These are phyloP conservation scores for Radopholus similis DNA, from an alignment of 1,140 invertebrate genomes.

Conservation along the genomic window DNA sequence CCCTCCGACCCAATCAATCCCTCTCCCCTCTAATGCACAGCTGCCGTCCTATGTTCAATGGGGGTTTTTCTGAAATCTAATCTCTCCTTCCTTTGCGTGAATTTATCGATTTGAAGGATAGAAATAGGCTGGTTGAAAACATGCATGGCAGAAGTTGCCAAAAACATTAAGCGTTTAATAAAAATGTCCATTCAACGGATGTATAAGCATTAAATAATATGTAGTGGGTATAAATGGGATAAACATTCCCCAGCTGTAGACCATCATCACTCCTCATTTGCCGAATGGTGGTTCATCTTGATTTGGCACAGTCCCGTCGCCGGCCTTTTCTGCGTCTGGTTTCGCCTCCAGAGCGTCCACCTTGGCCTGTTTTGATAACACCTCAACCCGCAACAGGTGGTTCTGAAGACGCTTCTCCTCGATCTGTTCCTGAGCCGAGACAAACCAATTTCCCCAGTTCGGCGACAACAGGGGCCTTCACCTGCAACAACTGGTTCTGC, in stretches of 20 bases:
- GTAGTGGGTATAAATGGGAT: no score
- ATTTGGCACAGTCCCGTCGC: no score
- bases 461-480: neutral
- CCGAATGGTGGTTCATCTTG: no score
- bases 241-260: no score
- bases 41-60: neutral
- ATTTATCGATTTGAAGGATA: neutral
- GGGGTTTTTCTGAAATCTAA: neutral
- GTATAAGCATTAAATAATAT: no score
- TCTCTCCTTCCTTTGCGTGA: neutral
- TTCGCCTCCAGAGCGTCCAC: no score
- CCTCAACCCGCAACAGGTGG: slow-evolving; percentile 5
- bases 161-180: no score
- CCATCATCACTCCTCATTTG: no score
- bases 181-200: no score
- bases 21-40: neutral
- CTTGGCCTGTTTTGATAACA: neutral
- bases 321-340: neutral
- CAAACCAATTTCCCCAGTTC: neutral
- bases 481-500: slow-evolving; percentile 5
- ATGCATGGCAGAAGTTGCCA: no score
- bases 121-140: neutral
- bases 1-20: neutral
- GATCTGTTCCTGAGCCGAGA: slow-evolving; percentile 15
- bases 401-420: slow-evolving; percentile 16